Evolutionary conservation across 2,888 invertebrate species (phyloP), one percentile per base, ranked within the genome.

Genomic region (Athalia rosae): DNA sequence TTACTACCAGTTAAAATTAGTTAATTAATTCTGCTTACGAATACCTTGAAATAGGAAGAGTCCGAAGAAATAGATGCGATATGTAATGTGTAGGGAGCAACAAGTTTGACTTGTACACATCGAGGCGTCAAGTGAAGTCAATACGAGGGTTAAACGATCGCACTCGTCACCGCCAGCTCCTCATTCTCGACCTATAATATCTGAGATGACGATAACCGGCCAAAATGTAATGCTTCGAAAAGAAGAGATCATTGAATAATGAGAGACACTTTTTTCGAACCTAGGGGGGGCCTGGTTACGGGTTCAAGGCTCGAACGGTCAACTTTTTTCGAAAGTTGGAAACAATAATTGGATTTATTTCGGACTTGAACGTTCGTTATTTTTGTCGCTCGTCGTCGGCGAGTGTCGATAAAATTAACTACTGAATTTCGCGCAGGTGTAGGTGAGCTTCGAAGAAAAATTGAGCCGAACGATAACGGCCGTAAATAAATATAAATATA

Each of bases 51-150:
- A 28, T 53, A n/a, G 4, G 7, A 9, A 53, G 9, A n/a, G 53
- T 53, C 9, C 11, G 9, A 11, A 50, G 50, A 50, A 53, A 53
- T 53, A 28, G 28, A 28, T 28, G 28, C 28, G 28, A 28, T 28
- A 28, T 71, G 43, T 58, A 56, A 53, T 67, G 48, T 28, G 4
- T 59, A 61, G 47, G 48, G 61, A 74, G 61, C 61, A 74, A 61
- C 74, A 74, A 61, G 62, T 74, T 74, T 62, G 83, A 84, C 87
- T 86, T 88, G 87, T 88, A 88, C 88, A 87, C 88, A 88, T 87
- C 84, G 84, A 87, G 53, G 74, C 74, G 87, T 88, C 87, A 88
- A 88, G 87, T 88, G 87, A 88, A 85, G 87, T 88, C 87, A 88
- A 88, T 82, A 82, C 85, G 84, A 79, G 86, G 88, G 88, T 74